phyloP scores from a whole-genome alignment of 1,140 invertebrate genomes.

The Mizuhopecten yessoensis region DNA sequence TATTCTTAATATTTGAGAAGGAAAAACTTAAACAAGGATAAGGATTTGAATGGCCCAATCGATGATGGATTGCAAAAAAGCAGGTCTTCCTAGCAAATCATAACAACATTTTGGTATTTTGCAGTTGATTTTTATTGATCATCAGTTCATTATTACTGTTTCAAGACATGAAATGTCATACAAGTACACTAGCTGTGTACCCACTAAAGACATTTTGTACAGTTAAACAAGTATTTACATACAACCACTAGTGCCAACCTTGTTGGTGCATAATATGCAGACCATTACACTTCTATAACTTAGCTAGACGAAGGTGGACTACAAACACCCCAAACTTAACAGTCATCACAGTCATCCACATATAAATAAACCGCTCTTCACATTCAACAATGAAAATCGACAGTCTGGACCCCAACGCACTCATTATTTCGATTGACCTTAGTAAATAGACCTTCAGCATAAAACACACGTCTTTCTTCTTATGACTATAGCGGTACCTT shows the following conservation, averaged over 20 bases:
- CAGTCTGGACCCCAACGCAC: not conserved
- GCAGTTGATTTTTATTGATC: conserved; percentile 13
- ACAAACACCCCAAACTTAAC: conserved; percentile 11
- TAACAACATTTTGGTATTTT: not conserved
- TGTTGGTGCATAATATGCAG: not conserved
- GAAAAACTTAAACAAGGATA: too few relatives aligned
- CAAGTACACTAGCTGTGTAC: conserved; percentile 27
- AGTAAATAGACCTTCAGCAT: too few relatives aligned
- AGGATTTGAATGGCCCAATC: too few relatives aligned
- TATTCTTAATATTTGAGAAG: too few relatives aligned
- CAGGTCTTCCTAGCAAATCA: too few relatives aligned
- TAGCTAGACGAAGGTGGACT: not conserved
- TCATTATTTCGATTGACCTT: not conserved
- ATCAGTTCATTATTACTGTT: not conserved
- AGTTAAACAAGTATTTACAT: too few relatives aligned
- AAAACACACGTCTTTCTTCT: too few relatives aligned
- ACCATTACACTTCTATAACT: not conserved
- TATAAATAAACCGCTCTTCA: not conserved
- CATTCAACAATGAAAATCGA: not conserved
- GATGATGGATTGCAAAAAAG: too few relatives aligned
- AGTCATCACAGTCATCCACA: not conserved
- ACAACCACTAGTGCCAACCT: not conserved
- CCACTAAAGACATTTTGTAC: not conserved
- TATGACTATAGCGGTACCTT: too few relatives aligned
- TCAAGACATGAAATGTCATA: not conserved